Percentiles rank a stretch among this genome's conserved stretches.
Conservation (phyloP, 2,888 invertebrate species). For the Conistra vaccinii region DNA sequence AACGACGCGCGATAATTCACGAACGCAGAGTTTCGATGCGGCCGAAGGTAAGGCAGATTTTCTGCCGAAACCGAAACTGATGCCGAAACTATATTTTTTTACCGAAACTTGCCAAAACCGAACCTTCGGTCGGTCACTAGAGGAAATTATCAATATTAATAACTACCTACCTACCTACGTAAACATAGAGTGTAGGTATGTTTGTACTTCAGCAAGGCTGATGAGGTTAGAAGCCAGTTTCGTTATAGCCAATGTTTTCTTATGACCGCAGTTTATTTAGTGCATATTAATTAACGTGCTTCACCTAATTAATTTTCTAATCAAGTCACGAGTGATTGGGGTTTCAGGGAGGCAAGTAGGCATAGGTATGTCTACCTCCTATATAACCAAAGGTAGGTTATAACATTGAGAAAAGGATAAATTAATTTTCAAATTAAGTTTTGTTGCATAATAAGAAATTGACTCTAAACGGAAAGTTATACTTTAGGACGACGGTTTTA, state of each 20-base stretch:
- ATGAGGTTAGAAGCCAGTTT: not conserved
- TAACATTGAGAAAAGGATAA: slow-evolving; percentile 8
- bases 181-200: slow-evolving; percentile 7
- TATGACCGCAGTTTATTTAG: slow-evolving; percentile 27
- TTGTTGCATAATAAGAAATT: slow-evolving; percentile 42
- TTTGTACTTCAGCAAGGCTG: not conserved
- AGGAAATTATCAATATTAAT: slow-evolving; percentile 44
- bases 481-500: slow-evolving; percentile 30
- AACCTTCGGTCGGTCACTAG: no score
- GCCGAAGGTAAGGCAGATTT: no score
- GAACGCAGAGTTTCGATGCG: no score
- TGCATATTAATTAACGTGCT: slow-evolving; percentile 37
- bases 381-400: not conserved
- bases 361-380: not conserved
- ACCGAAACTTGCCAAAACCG: no score
- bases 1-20: no score
- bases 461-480: slow-evolving; percentile 32
- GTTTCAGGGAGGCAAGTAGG: slow-evolving; percentile 12
- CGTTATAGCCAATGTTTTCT: slow-evolving; percentile 16
- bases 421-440: slow-evolving; percentile 39
- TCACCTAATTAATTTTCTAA: slow-evolving; percentile 46
- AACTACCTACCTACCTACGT: not conserved
- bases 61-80: no score
- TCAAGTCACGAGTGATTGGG: slow-evolving; percentile 36
- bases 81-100: no score